Evolutionary conservation across 2,797 vertebrate genomes (phyloP), one percentile per base, ranked within the genome.

Genomic region (Oophaga sylvatica): DNA sequence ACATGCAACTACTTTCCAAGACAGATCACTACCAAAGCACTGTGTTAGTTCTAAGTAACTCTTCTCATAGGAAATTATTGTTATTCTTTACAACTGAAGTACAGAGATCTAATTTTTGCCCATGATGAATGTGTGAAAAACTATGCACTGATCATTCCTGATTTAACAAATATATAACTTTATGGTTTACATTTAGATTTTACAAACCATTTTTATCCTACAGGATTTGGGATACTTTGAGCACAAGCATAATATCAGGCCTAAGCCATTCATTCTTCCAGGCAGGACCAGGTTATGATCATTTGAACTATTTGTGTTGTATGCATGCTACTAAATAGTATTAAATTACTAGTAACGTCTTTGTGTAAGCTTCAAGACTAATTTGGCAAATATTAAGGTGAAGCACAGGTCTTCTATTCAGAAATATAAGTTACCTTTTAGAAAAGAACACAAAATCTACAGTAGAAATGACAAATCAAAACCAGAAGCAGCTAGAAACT

Each of bases 191-290:
- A 83, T 29, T 65, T 48, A 68, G 17, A 29, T 29, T 48, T 35
- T 20, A 63, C 57, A 59, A 77, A 77, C 19, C 31, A 56, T 80
- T 86, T 86, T 77, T 89, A 81, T 89, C 95, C 95, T 93, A 77
- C 95, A 97, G 96, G 96, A 97, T 83, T 91, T 94, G 92, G 96
- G 96, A 94, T 97, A 97, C 96, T 97, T 97, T 94, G 96, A 97
- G 94, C 96, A 97, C 96, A 96, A 95, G 95, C 97, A 96, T 92
- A 97, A 97, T 92, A 92, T 96, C 95, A 96, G 96, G 91, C 96
- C 96, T 93, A 97, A 96, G 91, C 94, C 94, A 93, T 95, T 95
- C 93, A 91, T 95, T 94, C 92, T 96, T 90, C 93, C 95, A 90
- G 94, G 95, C 93, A 94, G 93, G 91, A 96, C 92, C 95, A 96